Evolutionary conservation across 1,140 invertebrate genomes (phyloP).

Genomic region (Chrysopa pallens): DNA sequence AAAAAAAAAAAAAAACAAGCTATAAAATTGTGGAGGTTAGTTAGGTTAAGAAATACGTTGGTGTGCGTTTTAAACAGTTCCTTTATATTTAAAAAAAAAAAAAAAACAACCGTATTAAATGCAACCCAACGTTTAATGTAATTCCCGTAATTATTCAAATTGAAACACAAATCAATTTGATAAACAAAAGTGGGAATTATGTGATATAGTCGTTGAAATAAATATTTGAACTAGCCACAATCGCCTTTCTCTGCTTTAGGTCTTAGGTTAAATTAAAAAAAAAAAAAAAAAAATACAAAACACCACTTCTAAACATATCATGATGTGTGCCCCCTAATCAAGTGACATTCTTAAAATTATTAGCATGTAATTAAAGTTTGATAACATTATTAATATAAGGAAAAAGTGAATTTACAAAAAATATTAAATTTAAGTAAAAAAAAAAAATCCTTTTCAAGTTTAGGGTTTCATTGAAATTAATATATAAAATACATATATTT

Average conservation of each 20-base stretch:
- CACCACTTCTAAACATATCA: slow-evolving; percentile 29
- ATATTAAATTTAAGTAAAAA: slow-evolving; percentile 1
- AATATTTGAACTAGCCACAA: slow-evolving; percentile 21
- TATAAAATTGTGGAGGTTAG: slow-evolving; percentile 14
- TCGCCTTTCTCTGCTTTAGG: slow-evolving; percentile 26
- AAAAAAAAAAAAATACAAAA: slow-evolving; percentile 11
- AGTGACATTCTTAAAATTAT: slow-evolving; percentile 25
- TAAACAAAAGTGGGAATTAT: slow-evolving; percentile 8
- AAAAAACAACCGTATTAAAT: background rate
- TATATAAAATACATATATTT: background rate
- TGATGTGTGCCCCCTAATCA: slow-evolving; percentile 28
- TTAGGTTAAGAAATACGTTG: background rate
- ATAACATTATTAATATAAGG: slow-evolving; percentile 17
- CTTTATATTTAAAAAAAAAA: too few species aligned
- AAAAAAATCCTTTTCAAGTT: background rate
- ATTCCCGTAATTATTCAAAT: background rate
- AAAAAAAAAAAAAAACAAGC: slow-evolving; percentile 8
- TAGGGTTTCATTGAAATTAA: background rate
- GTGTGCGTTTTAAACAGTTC: too few species aligned
- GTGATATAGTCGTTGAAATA: slow-evolving; percentile 17
- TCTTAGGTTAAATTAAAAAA: slow-evolving; percentile 15
- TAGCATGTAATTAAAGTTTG: slow-evolving; percentile 24
- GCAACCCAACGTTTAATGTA: background rate
- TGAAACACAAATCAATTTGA: background rate
- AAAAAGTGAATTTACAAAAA: slow-evolving; percentile 20